Evolutionary conservation across 2,113 vertebrate genomes (phyloP).

Genomic region (Ahaetulla prasina): DNA sequence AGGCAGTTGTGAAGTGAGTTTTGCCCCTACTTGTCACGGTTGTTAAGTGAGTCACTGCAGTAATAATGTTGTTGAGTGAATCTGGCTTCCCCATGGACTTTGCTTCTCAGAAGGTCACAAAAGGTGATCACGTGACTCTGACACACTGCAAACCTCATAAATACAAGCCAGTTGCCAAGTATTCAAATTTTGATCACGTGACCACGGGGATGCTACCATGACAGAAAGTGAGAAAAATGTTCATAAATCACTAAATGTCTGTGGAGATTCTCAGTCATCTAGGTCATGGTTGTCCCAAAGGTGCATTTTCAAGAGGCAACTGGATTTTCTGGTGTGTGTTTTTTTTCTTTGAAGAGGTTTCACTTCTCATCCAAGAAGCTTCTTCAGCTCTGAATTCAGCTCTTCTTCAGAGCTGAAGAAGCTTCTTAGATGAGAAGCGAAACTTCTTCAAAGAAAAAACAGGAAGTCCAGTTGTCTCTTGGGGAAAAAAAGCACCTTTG

Average conservation of each 20-base stretch:
- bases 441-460: too few relatives aligned
- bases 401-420: too few relatives aligned
- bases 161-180: not conserved
- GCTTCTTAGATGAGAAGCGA: too few relatives aligned
- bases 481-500: too few relatives aligned
- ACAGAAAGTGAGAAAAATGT: not conserved
- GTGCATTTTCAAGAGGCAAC: too few relatives aligned
- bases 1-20: not conserved
- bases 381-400: too few relatives aligned
- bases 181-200: not conserved
- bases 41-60: not conserved
- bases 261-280: too few relatives aligned
- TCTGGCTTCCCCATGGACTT: not conserved
- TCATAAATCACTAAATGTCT: not conserved
- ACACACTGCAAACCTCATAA: not conserved
- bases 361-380: too few relatives aligned
- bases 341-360: too few relatives aligned
- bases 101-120: not conserved
- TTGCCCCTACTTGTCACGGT: not conserved
- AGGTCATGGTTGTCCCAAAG: too few relatives aligned
- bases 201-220: not conserved
- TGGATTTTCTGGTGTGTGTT: too few relatives aligned
- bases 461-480: too few relatives aligned
- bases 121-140: not conserved
- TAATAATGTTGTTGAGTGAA: not conserved